Evolutionary conservation across 92 coral and sea anemone species (phyloP).

Genomic region (Bergia puertoricense): DNA sequence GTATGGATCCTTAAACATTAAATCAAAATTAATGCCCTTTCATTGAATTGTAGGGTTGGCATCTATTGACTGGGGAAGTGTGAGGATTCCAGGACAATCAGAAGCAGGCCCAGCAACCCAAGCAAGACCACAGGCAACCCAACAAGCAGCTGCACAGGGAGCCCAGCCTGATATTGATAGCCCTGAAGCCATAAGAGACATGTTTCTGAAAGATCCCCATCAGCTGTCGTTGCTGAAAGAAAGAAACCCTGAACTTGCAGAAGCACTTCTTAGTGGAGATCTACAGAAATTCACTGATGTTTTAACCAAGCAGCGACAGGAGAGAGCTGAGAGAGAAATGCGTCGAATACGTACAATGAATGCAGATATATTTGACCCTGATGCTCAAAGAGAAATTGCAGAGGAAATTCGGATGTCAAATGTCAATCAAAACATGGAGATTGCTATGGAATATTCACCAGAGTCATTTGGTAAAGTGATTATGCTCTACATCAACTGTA

Average conservation of each 20-base stretch:
- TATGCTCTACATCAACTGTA: conserved; percentile 92
- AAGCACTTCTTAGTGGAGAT: conserved; percentile 81
- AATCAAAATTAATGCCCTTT: too few relatives aligned
- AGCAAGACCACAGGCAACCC: conserved; percentile 24
- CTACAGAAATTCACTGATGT: conserved; percentile 74
- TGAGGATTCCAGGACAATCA: conserved; percentile 67
- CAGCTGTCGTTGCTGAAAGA: conserved; percentile 86
- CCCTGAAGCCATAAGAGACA: conserved; percentile 84
- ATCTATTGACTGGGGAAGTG: conserved; percentile 83
- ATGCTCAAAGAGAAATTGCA: conserved; percentile 94
- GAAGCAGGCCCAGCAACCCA: conserved; percentile 33
- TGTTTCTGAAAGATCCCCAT: conserved; percentile 85
- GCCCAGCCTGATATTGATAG: conserved; percentile 59
- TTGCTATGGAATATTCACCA: conserved; percentile 96
- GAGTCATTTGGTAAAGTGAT: conserved; percentile 92
- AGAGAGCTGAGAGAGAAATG: conserved; percentile 80
- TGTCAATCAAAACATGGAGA: conserved; percentile 96
- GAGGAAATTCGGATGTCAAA: conserved; percentile 93
- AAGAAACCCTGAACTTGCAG: conserved; percentile 92
- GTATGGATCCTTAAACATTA: too few relatives aligned
- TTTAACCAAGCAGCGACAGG: conserved; percentile 77
- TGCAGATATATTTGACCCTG: conserved; percentile 90
- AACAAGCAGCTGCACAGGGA: conserved; percentile 38
- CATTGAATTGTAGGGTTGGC: conserved; percentile 18
- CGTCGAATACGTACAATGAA: conserved; percentile 87